These are phyloP conservation scores for Falco rusticolus DNA, from an alignment of 2,797 vertebrate genomes.

Conservation along the genomic window DNA sequence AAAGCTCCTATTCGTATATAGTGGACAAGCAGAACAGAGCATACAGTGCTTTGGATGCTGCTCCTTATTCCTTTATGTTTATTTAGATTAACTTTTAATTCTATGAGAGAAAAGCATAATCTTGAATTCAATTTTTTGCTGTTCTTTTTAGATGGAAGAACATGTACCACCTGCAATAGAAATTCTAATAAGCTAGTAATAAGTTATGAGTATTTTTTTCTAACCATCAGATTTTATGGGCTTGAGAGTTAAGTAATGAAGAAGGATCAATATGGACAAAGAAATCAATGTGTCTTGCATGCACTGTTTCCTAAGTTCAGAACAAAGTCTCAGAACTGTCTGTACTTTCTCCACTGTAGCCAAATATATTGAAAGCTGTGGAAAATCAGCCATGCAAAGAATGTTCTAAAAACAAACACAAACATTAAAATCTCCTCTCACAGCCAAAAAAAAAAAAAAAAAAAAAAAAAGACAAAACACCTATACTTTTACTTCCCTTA, in stretches of 20 bases:
- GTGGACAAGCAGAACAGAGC: not conserved
- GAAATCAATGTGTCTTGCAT: slow-evolving; percentile 24
- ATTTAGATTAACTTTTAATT: not conserved
- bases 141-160: not conserved
- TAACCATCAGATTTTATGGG: not conserved
- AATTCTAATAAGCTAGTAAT: slow-evolving; percentile 3
- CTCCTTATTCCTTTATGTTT: not conserved
- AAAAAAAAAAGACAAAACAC: not conserved
- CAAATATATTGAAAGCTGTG: not conserved
- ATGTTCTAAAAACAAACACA: not conserved
- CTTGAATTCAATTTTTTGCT: not conserved
- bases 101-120: not conserved
- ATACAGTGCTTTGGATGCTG: not conserved
- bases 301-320: not conserved
- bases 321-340: not conserved
- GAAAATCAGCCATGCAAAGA: slow-evolving; percentile 6
- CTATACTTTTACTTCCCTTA: not conserved
- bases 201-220: not conserved
- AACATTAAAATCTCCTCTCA: not conserved
- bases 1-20: not conserved
- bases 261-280: slow-evolving; percentile 11
- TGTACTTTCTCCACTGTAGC: not conserved
- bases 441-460: not conserved
- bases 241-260: slow-evolving; percentile 42
- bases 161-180: not conserved